Conservation (phyloP, 1,140 invertebrate species). For the Drosophila eugracilis region DNA sequence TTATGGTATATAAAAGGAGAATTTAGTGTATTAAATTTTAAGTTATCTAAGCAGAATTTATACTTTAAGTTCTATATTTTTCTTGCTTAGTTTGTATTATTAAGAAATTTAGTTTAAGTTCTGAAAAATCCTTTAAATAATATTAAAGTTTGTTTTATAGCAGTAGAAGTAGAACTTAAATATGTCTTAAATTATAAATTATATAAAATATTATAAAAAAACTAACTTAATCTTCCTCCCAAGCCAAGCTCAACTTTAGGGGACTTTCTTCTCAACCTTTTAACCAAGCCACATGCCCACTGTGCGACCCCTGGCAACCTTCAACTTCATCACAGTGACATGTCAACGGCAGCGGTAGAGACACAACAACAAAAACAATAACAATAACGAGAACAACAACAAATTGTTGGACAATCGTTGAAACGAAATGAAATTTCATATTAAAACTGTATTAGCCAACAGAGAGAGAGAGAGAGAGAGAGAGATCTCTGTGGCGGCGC, state of each 20-base stretch:
- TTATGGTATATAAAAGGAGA: no score
- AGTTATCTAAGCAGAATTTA: neutral
- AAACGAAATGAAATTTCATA: constrained; percentile 70
- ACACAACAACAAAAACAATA: constrained; percentile 26
- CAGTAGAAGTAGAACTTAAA: no score
- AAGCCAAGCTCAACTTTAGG: neutral
- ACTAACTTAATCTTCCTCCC: no score
- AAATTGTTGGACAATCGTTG: constrained; percentile 59
- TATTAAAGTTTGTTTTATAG: no score
- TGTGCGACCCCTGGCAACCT: constrained; percentile 48
- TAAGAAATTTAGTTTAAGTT: no score
- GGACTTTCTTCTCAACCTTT: neutral
- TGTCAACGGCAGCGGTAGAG: constrained; percentile 56
- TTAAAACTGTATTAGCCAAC: constrained; percentile 74
- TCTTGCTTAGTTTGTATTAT: no score
- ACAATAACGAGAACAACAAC: constrained; percentile 31
- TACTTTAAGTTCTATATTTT: no score
- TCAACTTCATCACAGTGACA: constrained; percentile 53
- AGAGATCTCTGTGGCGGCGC: constrained; percentile 35
- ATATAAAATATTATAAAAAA: no score
- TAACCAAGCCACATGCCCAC: constrained; percentile 15
- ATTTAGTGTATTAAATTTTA: no score
- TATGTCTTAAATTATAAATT: no score
- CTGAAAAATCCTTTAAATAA: no score
- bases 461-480: no score